Conservation (phyloP, 2,113 vertebrate species). For the Gambusia affinis region DNA sequence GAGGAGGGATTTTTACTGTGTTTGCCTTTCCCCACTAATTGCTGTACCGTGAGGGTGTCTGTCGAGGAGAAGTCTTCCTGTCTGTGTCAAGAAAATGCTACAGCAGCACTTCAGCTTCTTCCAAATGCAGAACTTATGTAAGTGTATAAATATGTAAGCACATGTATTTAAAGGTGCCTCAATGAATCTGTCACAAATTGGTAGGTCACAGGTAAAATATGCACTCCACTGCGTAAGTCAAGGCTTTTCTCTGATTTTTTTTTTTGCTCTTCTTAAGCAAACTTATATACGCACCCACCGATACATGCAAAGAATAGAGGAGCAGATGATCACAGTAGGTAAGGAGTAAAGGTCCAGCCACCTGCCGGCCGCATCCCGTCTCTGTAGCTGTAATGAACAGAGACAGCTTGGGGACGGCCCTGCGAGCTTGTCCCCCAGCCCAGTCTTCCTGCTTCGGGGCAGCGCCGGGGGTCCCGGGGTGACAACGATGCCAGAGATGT, state of each 20-base stretch:
- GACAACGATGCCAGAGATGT: conserved; percentile 92
- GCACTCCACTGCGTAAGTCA: conserved; percentile 45
- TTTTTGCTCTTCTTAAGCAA: conserved; percentile 26
- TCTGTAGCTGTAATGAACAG: conserved; percentile 93
- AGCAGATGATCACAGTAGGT: conserved; percentile 88
- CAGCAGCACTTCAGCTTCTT: conserved; percentile 39
- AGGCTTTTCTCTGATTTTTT: conserved; percentile 34
- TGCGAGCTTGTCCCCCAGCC: conserved; percentile 79
- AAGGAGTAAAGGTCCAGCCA: conserved; percentile 87
- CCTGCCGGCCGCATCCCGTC: conserved; percentile 89
- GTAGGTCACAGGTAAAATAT: conserved; percentile 60
- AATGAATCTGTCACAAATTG: conserved; percentile 39
- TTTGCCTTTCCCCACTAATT: conserved; percentile 70
- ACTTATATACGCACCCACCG: conserved; percentile 33
- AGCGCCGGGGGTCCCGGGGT: conserved; percentile 83
- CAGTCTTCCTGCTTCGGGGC: conserved; percentile 80
- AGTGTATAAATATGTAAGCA: conserved; percentile 54
- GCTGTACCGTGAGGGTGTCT: conserved; percentile 51
- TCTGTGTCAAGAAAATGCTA: conserved; percentile 59
- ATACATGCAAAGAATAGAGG: conserved; percentile 53
- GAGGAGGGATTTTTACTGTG: conserved; percentile 32
- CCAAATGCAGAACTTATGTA: conserved; percentile 30
- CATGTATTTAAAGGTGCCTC: conserved; percentile 29
- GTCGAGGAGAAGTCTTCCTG: conserved; percentile 20
- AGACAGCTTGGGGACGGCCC: conserved; percentile 94